Evolutionary conservation across 2,113 vertebrate genomes (phyloP).

Genomic region (Aldabrachelys gigantea): DNA sequence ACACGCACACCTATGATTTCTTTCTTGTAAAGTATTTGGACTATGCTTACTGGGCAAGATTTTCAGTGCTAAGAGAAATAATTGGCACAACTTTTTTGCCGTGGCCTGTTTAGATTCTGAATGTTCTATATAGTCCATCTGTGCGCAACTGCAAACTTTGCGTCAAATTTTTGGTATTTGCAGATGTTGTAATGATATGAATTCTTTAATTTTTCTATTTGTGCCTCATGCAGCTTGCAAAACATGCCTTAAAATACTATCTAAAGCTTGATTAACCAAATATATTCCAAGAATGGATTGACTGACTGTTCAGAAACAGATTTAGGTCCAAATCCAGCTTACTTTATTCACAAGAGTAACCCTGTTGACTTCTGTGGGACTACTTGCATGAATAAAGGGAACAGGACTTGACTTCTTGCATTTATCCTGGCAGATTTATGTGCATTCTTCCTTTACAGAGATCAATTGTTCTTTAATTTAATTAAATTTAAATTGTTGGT

Average conservation of each 20-base stretch:
- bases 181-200: background rate
- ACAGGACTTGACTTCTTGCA: background rate
- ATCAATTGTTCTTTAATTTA: background rate
- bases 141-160: background rate
- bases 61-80: background rate
- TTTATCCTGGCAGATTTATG: background rate
- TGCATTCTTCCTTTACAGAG: background rate
- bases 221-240: background rate
- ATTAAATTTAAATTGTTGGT: background rate
- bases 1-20: background rate
- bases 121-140: background rate
- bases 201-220: background rate
- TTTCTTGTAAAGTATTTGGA: background rate
- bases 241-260: background rate
- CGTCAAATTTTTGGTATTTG: background rate
- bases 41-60: background rate
- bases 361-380: background rate
- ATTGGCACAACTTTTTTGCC: background rate
- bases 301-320: background rate
- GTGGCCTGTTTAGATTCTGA: background rate
- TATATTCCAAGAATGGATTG: background rate
- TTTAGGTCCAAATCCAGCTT: background rate
- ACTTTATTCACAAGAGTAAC: background rate
- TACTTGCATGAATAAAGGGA: background rate
- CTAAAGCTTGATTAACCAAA: background rate